Percentiles rank a stretch among this genome's conserved stretches.
These are phyloP conservation scores for Meiosimyza decipiens DNA, from an alignment of 2,888 invertebrate species.

Conservation along the genomic window DNA sequence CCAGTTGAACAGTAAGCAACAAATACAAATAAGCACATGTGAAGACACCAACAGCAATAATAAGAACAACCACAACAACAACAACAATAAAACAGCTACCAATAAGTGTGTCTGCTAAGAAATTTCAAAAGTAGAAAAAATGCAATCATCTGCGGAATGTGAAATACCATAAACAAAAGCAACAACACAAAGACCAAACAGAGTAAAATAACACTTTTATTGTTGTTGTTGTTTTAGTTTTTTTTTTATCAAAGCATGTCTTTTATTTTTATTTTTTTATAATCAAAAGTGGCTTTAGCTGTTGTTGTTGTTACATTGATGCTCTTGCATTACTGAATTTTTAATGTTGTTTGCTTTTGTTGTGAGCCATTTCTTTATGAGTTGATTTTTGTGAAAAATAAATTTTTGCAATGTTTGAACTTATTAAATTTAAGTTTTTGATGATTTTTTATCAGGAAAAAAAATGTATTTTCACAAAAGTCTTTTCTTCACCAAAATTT, in stretches of 20 bases:
- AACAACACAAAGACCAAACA: neutral
- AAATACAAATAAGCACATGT: too few species aligned
- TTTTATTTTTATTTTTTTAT: too few species aligned
- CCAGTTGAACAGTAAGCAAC: too few species aligned
- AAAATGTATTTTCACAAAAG: neutral
- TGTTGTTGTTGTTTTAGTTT: too few species aligned
- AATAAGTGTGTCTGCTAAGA: slow-evolving; percentile 8
- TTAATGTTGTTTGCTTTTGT: neutral
- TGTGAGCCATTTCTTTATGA: too few species aligned
- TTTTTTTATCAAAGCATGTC: too few species aligned
- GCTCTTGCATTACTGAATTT: neutral
- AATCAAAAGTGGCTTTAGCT: neutral
- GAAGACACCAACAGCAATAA: slow-evolving; percentile 6
- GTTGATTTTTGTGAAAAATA: too few species aligned
- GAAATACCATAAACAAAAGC: slow-evolving; percentile 37
- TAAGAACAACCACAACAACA: slow-evolving; percentile 14
- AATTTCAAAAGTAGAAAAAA: slow-evolving; percentile 15
- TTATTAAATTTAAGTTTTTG: too few species aligned
- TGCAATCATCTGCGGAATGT: slow-evolving; percentile 12
- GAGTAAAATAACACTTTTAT: neutral
- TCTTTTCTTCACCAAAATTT: neutral
- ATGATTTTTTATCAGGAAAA: neutral
- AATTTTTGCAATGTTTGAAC: too few species aligned
- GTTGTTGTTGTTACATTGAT: neutral
- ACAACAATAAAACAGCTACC: neutral